These are phyloP conservation scores for Aurelia aurita DNA, from an alignment of 30 jellyfish, hydroid and myxozoan genomes.

Conservation along the genomic window DNA sequence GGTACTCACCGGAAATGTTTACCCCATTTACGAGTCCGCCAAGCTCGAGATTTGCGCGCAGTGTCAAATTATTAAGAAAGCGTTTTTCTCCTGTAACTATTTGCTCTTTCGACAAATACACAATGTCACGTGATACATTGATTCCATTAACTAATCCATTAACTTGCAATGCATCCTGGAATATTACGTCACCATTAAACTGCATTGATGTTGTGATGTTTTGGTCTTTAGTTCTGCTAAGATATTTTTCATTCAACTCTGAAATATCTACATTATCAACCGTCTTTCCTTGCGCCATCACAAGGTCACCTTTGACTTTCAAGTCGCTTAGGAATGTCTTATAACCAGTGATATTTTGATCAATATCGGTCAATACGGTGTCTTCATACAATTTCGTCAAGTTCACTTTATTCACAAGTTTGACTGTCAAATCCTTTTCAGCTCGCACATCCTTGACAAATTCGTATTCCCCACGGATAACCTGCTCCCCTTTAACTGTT, in stretches of 20 bases:
- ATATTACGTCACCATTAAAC: conserved; percentile 33
- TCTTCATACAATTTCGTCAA: conserved; percentile 36
- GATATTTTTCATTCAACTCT: conserved; percentile 44
- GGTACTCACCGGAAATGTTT: conserved; percentile 66
- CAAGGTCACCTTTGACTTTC: conserved; percentile 40
- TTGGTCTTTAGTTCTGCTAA: conserved; percentile 65
- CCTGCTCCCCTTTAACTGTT: conserved; percentile 33
- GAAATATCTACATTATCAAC: conserved; percentile 85
- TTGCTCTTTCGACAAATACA: conserved; percentile 53
- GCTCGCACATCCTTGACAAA: conserved; percentile 22
- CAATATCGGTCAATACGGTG: conserved; percentile 48
- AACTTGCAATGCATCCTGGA: conserved; percentile 28
- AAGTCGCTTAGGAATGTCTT: conserved; percentile 24
- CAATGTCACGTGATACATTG: conserved; percentile 68
- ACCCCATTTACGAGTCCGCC: conserved; percentile 58
- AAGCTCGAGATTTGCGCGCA: conserved; percentile 19
- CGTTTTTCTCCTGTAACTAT: conserved; percentile 57
- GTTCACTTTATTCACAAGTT: conserved; percentile 59
- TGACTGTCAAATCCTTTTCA: conserved; percentile 17
- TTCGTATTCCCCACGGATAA: conserved; percentile 22
- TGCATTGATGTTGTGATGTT: conserved; percentile 33
- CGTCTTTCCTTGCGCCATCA: conserved; percentile 52
- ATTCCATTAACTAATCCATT: conserved; percentile 80
- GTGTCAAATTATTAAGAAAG: conserved; percentile 19
- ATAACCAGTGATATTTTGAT: conserved; percentile 67